Base-by-base conservation (phyloP, 2,797 vertebrate genomes). In the Urophycis tenuis region DNA sequence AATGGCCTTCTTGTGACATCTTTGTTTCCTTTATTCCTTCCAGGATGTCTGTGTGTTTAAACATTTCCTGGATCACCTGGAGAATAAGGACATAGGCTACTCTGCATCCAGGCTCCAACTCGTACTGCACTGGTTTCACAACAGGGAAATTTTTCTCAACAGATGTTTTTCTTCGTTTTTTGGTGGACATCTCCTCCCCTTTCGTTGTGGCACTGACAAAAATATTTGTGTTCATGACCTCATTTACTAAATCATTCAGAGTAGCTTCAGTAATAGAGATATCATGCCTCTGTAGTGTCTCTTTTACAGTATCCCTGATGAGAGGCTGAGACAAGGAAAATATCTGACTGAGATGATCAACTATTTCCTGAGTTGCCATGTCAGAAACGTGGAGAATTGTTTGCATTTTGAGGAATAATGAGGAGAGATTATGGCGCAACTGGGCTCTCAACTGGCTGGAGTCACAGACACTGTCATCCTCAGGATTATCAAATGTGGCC, bases 31-130 rank as follows among this genome's bases (percentile, higher is more conserved):
- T 74, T 0, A 85, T 79, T 35, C 80, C 80, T 17, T 3, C 75
- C 1, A 85, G 74, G 30, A 86, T 80, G 81, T 78, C 36, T 6
- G 36, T 39, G 11, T 39, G 36, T 81, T 81, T 80, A 74, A 86
- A 85, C 74, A 81, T 32, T n/a, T 80, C 39, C 3, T 83, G 80
- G 74, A 84, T 75, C 67, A 81, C 81, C 33, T 70, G 32, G 70
- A 85, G 79, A n/a, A 83, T 74, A 0, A 80, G 74, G 69, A 83
- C 5, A 15, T 81, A 0, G 1, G 31, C 67, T 14, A 12, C 29
- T 70, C 69, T 79, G 19, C 22, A 34, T 49, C 73, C 77, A 0
- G 75, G 31, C 15, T 74, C 36, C n/a, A 79, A 15, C 19, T 7
- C 0, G 79, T 79, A 81, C n/a, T 79, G 17, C 1, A 81, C 75